Conservation (phyloP, 2,113 vertebrate species). For the Pelobates fuscus region DNA sequence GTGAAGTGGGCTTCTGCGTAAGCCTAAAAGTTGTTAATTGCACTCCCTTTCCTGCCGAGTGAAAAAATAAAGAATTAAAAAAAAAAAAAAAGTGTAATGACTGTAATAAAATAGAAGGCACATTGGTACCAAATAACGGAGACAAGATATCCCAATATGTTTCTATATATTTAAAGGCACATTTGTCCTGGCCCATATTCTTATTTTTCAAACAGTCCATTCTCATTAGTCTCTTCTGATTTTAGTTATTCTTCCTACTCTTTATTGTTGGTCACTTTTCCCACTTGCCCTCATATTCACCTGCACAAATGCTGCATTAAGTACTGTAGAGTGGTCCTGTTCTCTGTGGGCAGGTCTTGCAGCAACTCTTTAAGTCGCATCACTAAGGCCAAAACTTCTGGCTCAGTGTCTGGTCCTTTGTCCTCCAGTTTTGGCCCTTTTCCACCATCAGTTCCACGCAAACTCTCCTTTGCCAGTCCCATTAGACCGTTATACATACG, state of each 20-base stretch:
- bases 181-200: no score
- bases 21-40: no score
- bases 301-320: slow-evolving; percentile 83
- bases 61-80: no score
- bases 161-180: no score
- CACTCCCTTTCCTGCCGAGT: no score
- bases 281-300: slow-evolving; percentile 60
- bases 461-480: slow-evolving; percentile 92
- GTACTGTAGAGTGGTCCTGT: slow-evolving; percentile 80
- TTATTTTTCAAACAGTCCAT: no score
- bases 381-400: slow-evolving; percentile 70
- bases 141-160: no score
- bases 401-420: slow-evolving; percentile 68
- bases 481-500: slow-evolving; percentile 87
- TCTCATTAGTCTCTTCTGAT: not conserved
- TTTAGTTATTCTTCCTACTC: not conserved
- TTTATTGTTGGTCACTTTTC: fast-evolving
- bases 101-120: no score
- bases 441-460: slow-evolving; percentile 66
- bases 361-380: slow-evolving; percentile 78
- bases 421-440: slow-evolving; percentile 71
- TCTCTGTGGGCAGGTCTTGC: slow-evolving; percentile 76
- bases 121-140: no score
- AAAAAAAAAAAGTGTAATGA: no score
- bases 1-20: no score